Evolutionary conservation across 1,140 invertebrate genomes (phyloP).

Genomic region (Uloborus diversus): DNA sequence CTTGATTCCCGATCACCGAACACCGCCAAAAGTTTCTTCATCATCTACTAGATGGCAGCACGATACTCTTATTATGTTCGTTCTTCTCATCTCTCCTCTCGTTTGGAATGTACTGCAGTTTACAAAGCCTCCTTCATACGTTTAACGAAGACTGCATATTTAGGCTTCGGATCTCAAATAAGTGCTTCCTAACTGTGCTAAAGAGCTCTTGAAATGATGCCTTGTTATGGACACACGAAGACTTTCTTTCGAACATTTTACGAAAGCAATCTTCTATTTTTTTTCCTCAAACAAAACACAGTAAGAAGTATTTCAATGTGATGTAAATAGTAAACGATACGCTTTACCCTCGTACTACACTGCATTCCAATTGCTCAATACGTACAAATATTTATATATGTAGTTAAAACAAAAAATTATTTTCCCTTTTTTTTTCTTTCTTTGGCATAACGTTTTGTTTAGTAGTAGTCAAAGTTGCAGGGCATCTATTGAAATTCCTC

Average conservation of each 20-base stretch:
- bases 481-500: too few species aligned
- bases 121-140: not conserved
- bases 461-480: too few species aligned
- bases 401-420: too few species aligned
- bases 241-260: not conserved
- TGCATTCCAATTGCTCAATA: too few species aligned
- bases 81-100: not conserved
- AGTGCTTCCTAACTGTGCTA: slow-evolving; percentile 24
- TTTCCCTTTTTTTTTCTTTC: too few species aligned
- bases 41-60: slow-evolving; percentile 34
- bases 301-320: too few species aligned
- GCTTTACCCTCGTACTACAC: too few species aligned
- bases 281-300: too few species aligned
- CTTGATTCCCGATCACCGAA: slow-evolving; percentile 7
- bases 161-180: slow-evolving; percentile 22
- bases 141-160: not conserved
- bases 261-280: too few species aligned
- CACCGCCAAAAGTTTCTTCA: slow-evolving; percentile 17
- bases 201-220: not conserved
- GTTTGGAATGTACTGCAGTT: not conserved
- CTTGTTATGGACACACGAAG: not conserved
- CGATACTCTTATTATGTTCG: not conserved
- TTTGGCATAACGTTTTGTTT: too few species aligned
- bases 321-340: too few species aligned
- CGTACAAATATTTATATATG: too few species aligned